Evolutionary conservation across 2,888 invertebrate species (phyloP).

Genomic region (Margaritifera margaritifera): DNA sequence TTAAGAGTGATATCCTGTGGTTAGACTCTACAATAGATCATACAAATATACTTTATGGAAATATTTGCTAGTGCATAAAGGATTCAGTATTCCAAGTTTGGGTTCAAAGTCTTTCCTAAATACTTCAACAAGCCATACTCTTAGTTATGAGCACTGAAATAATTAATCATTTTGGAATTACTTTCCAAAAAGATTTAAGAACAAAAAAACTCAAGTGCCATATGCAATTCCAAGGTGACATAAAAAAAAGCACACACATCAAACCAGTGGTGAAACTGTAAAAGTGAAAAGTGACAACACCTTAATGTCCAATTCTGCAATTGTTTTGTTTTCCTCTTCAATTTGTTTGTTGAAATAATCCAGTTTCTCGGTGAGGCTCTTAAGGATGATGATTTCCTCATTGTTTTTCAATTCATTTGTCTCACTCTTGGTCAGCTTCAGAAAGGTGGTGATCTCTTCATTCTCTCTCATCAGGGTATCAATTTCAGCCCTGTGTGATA

Average conservation of each 20-base stretch:
- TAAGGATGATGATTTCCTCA: conserved; percentile 37
- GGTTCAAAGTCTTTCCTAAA: no score
- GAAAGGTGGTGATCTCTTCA: conserved; percentile 47
- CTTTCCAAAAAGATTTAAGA: no score
- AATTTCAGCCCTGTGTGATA: conserved; percentile 46
- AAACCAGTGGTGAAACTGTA: not conserved
- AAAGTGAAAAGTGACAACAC: conserved; percentile 18
- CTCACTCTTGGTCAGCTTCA: conserved; percentile 52
- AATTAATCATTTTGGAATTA: no score
- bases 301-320: conserved; percentile 46
- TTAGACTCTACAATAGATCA: no score
- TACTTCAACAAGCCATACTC: no score
- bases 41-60: no score
- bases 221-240: no score
- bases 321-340: conserved; percentile 46
- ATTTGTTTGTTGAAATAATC: conserved; percentile 45
- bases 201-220: no score
- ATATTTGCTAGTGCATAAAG: no score
- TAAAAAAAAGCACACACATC: not conserved
- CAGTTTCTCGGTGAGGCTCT: conserved; percentile 39
- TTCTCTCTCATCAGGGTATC: conserved; percentile 54
- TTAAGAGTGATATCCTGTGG: no score
- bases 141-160: no score
- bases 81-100: no score
- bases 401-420: conserved; percentile 51